phyloP scores from a whole-genome alignment of 1,140 invertebrate species.

The Drosophila sproati region DNA sequence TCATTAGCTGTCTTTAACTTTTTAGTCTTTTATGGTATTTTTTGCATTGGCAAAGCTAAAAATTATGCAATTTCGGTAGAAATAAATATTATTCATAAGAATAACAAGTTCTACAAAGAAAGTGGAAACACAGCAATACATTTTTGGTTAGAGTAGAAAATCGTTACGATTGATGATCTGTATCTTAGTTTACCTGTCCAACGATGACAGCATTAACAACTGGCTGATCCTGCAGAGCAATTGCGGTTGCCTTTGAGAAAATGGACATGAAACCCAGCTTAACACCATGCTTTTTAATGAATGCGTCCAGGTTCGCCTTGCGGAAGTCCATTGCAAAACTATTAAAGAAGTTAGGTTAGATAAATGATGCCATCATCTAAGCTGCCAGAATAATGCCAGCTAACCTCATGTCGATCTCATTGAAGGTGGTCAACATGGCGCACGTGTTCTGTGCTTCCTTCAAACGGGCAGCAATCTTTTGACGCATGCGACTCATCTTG shows the following conservation, averaged over 20 bases:
- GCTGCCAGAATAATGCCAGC: not conserved
- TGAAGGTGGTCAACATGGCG: constrained; percentile 99
- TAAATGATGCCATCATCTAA: too few species aligned
- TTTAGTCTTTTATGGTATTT: too few species aligned
- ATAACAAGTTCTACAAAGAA: too few species aligned
- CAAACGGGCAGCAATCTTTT: constrained; percentile 96
- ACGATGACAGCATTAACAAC: constrained; percentile 99
- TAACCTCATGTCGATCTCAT: constrained; percentile 99
- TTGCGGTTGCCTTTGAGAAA: constrained; percentile 97
- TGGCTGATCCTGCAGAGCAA: constrained; percentile 97
- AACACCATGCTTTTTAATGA: constrained; percentile 96
- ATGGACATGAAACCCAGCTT: constrained; percentile 99
- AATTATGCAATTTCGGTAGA: constrained; percentile 11
- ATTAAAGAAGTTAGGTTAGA: constrained; percentile 49
- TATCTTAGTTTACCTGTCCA: constrained; percentile 86
- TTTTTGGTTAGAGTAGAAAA: too few species aligned
- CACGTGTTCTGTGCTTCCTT: constrained; percentile 99
- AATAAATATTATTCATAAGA: constrained; percentile 18
- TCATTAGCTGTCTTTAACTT: too few species aligned
- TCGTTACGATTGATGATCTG: not conserved
- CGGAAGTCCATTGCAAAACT: constrained; percentile 98
- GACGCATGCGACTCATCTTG: constrained; percentile 99
- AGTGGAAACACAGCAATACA: too few species aligned
- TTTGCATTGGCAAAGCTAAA: too few species aligned
- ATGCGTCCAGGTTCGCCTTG: constrained; percentile 93